A percentile compares a stretch with the other conserved stretches of the same genome.
phyloP scores from a whole-genome alignment of 2,888 invertebrate species.

The Drosophila flavopinicola region DNA sequence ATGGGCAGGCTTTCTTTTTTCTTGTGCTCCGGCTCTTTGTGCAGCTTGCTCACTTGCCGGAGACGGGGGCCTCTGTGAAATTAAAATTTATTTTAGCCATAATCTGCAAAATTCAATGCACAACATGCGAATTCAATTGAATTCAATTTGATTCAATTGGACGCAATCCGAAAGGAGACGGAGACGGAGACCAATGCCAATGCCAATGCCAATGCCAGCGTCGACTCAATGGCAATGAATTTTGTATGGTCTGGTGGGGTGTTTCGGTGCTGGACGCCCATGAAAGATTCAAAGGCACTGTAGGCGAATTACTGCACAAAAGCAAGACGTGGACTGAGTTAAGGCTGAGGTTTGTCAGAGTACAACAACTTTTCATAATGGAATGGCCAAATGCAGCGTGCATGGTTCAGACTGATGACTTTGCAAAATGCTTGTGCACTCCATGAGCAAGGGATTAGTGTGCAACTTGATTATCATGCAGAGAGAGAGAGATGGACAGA shows the following conservation, averaged over 20 bases:
- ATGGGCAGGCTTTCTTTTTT: slow-evolving; percentile 6
- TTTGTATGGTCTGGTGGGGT: slow-evolving; percentile 1
- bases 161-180: slow-evolving; percentile 28
- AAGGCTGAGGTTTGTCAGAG: slow-evolving; percentile 7
- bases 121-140: slow-evolving; percentile 72
- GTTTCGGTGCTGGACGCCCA: neutral
- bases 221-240: slow-evolving; percentile 31
- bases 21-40: too few species aligned
- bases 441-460: slow-evolving; percentile 17
- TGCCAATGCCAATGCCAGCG: slow-evolving; percentile 7
- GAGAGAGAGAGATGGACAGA: too few species aligned
- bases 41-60: too few species aligned
- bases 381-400: slow-evolving; percentile 16
- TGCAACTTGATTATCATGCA: slow-evolving; percentile 28
- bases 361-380: slow-evolving; percentile 20
- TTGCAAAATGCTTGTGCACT: slow-evolving; percentile 14
- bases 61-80: slow-evolving; percentile 51
- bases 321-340: neutral
- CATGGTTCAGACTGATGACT: slow-evolving; percentile 37
- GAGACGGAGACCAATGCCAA: slow-evolving; percentile 5
- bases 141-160: slow-evolving; percentile 73
- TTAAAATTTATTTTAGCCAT: slow-evolving; percentile 75
- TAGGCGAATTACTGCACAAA: slow-evolving; percentile 2
- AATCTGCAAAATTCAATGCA: slow-evolving; percentile 74
- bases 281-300: slow-evolving; percentile 11